These are phyloP conservation scores for Criorhina ranunculi DNA, from an alignment of 2,888 invertebrate genomes.

Conservation along the genomic window DNA sequence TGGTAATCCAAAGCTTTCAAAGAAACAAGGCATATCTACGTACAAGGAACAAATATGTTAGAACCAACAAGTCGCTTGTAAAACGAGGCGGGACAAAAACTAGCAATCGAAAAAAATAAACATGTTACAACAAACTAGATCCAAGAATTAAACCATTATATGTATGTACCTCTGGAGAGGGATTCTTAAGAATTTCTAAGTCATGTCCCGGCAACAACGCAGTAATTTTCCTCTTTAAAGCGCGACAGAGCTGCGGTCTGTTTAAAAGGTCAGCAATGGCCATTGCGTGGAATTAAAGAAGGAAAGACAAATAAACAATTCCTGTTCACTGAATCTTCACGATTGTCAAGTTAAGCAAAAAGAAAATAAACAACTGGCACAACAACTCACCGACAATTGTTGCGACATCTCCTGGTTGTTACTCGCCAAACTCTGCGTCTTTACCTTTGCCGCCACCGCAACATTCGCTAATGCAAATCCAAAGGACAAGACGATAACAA, in stretches of 20 bases:
- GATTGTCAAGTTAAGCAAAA: constrained; percentile 50
- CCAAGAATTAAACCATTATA: constrained; percentile 66
- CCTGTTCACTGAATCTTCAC: constrained; percentile 50
- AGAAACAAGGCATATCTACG: background rate
- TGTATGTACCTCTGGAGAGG: constrained; percentile 12
- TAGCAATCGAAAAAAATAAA: constrained; percentile 4
- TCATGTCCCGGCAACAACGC: constrained; percentile 38
- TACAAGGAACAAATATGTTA: no score
- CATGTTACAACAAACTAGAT: constrained; percentile 37
- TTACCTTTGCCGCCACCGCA: constrained; percentile 51
- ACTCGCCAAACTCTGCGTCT: constrained; percentile 34
- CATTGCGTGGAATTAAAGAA: constrained; percentile 28
- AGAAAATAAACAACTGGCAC: constrained; percentile 13
- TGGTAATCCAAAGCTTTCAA: no score
- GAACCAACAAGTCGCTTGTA: no score
- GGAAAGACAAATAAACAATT: constrained; percentile 47
- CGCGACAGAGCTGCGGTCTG: constrained; percentile 10
- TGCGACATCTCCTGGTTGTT: constrained; percentile 48
- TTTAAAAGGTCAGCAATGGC: constrained; percentile 47
- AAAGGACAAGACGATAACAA: constrained; percentile 43
- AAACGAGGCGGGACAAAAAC: background rate
- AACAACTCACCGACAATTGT: constrained; percentile 49
- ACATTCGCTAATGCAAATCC: constrained; percentile 58
- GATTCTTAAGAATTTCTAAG: constrained; percentile 47
- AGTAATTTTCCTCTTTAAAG: constrained; percentile 39